These are phyloP conservation scores for Rhabdophis nuchalis DNA, from an alignment of 2,797 vertebrate genomes.

Conservation along the genomic window DNA sequence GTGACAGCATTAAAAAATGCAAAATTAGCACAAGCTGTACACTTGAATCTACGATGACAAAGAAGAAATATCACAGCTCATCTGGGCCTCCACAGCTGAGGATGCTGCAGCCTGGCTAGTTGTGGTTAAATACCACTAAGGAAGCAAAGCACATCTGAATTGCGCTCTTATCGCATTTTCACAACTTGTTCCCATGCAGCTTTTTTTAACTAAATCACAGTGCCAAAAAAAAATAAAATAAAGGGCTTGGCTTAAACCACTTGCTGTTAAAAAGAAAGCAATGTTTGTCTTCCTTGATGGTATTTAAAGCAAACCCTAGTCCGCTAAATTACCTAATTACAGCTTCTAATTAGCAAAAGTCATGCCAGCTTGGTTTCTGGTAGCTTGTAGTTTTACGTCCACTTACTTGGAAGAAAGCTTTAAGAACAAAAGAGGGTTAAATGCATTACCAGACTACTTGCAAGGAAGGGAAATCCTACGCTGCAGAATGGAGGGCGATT, in stretches of 20 bases:
- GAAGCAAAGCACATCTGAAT: not conserved
- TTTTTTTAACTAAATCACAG: accelerated
- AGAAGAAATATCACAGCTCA: not conserved
- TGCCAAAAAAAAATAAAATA: not conserved
- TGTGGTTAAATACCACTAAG: not conserved
- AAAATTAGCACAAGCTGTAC: accelerated
- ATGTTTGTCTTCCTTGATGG: not conserved
- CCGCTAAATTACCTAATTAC: conserved; percentile 29
- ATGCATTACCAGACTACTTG: not conserved
- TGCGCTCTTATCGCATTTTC: not conserved
- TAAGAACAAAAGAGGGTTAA: not conserved
- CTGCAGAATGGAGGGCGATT: too few species aligned
- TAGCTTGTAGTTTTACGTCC: not conserved
- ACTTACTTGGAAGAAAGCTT: not conserved
- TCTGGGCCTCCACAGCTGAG: not conserved
- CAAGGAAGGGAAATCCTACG: not conserved
- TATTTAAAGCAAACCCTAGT: not conserved
- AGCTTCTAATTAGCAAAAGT: accelerated
- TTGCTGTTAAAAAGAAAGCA: not conserved
- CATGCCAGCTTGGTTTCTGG: not conserved
- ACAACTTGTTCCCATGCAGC: accelerated
- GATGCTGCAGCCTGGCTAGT: not conserved
- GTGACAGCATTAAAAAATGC: not conserved
- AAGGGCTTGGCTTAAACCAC: not conserved
- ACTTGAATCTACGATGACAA: not conserved